Percentiles rank a stretch among this genome's conserved stretches.
Conservation (phyloP, 1,140 invertebrate genomes). For the Lasioglossum albipes region DNA sequence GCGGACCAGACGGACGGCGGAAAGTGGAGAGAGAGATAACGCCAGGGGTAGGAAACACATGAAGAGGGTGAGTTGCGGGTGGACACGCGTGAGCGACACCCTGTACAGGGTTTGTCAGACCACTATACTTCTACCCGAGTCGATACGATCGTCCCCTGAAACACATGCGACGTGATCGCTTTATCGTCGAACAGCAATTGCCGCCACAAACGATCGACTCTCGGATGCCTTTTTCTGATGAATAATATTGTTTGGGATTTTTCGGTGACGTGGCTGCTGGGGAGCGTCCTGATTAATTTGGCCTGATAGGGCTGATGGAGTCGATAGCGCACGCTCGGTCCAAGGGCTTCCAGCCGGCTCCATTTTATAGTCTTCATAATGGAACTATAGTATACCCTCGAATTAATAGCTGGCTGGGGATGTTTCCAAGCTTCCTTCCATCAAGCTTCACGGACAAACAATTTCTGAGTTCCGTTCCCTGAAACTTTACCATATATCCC, state of each 20-base stretch:
- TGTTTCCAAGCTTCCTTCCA: too few species aligned
- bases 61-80: background rate
- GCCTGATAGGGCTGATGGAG: background rate
- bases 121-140: constrained; percentile 2
- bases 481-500: too few species aligned
- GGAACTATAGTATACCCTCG: too few species aligned
- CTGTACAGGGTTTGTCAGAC: background rate
- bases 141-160: constrained; percentile 26
- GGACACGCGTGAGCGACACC: background rate
- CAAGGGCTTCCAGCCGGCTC: too few species aligned
- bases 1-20: background rate
- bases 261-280: background rate
- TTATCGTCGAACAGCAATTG: constrained; percentile 25
- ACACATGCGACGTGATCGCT: constrained; percentile 14
- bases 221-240: constrained; percentile 4
- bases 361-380: too few species aligned
- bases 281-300: constrained; percentile 8
- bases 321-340: background rate
- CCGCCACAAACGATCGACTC: background rate
- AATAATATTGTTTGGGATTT: constrained; percentile 19
- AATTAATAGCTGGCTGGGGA: too few species aligned
- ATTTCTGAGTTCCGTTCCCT: too few species aligned
- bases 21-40: background rate
- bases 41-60: too few species aligned
- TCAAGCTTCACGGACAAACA: too few species aligned